phyloP scores from a whole-genome alignment of 2,888 invertebrate genomes.

The Epirrita christyi region DNA sequence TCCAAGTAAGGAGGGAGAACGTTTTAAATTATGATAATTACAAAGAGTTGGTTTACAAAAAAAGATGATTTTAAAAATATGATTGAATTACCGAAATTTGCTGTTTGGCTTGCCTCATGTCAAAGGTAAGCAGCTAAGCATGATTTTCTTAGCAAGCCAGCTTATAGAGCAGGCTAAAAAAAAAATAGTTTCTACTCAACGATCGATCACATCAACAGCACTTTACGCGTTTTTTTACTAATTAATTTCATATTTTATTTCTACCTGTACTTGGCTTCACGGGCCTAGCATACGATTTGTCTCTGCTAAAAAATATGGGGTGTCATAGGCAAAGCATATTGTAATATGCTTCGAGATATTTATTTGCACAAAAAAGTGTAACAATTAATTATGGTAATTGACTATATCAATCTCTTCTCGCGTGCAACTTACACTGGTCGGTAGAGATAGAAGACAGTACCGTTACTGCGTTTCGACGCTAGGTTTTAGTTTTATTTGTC shows the following conservation, averaged over 20 bases:
- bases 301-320: too few relatives aligned
- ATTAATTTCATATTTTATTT: too few relatives aligned
- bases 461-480: constrained; percentile 33
- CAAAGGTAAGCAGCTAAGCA: too few relatives aligned
- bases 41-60: too few relatives aligned
- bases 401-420: neutral
- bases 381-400: neutral
- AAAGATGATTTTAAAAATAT: too few relatives aligned
- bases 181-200: too few relatives aligned
- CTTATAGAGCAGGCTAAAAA: neutral
- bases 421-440: constrained; percentile 14
- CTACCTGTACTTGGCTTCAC: too few relatives aligned
- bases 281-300: too few relatives aligned
- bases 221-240: too few relatives aligned
- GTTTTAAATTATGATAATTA: neutral
- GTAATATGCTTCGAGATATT: too few relatives aligned
- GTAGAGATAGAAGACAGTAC: constrained; percentile 20
- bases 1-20: constrained; percentile 14
- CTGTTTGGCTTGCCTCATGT: neutral
- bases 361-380: neutral
- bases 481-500: constrained; percentile 38
- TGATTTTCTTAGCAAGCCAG: neutral
- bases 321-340: too few relatives aligned
- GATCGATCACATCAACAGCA: too few relatives aligned
- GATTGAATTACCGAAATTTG: neutral